Evolutionary conservation across 2,797 vertebrate genomes (phyloP).

Genomic region (Pristis pectinata): DNA sequence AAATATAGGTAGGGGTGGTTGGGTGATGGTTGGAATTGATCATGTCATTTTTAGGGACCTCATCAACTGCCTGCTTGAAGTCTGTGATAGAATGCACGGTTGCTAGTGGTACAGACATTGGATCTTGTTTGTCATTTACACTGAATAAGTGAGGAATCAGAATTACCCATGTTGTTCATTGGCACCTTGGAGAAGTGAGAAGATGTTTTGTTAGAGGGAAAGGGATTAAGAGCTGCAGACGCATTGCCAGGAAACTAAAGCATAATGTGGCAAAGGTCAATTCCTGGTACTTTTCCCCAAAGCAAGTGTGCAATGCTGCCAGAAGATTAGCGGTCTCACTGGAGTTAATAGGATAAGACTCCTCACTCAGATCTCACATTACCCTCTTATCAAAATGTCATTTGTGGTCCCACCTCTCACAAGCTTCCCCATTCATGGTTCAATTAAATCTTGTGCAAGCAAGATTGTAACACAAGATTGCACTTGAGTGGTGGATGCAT

Average conservation of each 20-base stretch:
- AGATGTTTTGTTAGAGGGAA: not conserved
- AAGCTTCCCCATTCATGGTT: not conserved
- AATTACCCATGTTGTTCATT: not conserved
- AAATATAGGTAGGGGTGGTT: not conserved
- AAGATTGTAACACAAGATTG: no score
- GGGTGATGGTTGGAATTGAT: not conserved
- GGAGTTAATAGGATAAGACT: not conserved
- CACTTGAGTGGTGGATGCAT: no score
- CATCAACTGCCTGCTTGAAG: not conserved
- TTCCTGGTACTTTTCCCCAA: not conserved
- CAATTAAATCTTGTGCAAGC: not conserved
- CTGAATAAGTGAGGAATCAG: not conserved
- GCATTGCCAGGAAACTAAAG: not conserved
- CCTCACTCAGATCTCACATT: not conserved
- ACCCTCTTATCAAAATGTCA: not conserved
- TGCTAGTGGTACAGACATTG: not conserved
- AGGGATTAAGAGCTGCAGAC: not conserved
- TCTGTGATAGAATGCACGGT: no score
- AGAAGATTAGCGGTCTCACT: not conserved
- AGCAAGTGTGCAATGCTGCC: not conserved
- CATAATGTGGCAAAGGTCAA: not conserved
- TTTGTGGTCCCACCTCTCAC: not conserved
- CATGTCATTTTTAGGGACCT: not conserved
- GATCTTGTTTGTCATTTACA: not conserved
- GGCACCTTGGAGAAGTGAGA: not conserved